Conservation (phyloP, 2,113 vertebrate species). For the Mustelus asterias region DNA sequence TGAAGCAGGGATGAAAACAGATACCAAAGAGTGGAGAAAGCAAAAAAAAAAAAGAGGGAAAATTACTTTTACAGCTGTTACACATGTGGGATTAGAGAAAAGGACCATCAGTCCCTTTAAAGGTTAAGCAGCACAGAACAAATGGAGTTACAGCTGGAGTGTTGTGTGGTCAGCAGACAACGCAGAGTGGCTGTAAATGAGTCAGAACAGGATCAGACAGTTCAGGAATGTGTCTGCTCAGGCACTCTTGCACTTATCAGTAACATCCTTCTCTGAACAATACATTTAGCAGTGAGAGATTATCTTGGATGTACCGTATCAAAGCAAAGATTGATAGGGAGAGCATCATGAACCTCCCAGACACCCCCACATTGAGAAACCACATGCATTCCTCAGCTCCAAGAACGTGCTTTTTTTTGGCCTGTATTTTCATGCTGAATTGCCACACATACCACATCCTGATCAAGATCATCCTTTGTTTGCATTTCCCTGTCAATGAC, state of each 20-base stretch:
- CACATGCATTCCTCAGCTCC: slow-evolving; percentile 8
- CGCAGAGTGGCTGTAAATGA: neutral
- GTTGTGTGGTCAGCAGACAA: slow-evolving; percentile 4
- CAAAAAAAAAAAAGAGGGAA: neutral
- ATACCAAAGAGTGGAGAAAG: too few species aligned
- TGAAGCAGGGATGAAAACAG: neutral
- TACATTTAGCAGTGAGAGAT: neutral
- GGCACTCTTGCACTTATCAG: neutral
- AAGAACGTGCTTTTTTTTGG: neutral
- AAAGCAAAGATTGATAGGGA: neutral
- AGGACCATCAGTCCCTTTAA: neutral
- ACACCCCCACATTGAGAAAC: slow-evolving; percentile 9
- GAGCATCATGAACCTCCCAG: neutral
- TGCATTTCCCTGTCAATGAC: neutral
- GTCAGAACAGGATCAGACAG: slow-evolving; percentile 16
- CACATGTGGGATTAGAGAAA: neutral
- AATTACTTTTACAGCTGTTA: slow-evolving; percentile 4
- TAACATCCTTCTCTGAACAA: slow-evolving; percentile 5
- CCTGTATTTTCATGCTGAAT: neutral
- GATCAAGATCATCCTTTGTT: neutral
- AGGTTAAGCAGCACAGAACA: slow-evolving; percentile 1
- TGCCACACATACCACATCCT: neutral
- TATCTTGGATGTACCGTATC: slow-evolving; percentile 21
- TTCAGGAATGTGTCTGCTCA: slow-evolving; percentile 35
- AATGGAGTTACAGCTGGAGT: neutral